Evolutionary conservation across 2,113 vertebrate genomes (phyloP), one percentile per base, ranked within the genome.

Genomic region (Syrrhaptes paradoxus): DNA sequence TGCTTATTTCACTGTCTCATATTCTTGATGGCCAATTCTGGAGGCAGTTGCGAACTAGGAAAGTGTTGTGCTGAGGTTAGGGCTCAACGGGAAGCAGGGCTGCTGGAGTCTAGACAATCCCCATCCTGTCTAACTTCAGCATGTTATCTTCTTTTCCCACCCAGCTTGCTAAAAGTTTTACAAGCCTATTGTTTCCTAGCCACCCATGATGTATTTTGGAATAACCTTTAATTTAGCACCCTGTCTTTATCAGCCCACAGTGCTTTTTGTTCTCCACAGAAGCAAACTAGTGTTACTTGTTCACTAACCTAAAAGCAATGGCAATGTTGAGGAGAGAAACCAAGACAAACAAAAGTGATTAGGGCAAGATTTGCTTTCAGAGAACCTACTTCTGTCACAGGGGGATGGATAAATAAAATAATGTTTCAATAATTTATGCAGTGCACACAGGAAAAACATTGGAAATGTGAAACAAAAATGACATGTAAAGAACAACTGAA

Each of bases 351-450:
- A 97, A 96, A 97, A 93, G 95, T 94, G 97, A 97, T 97, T 90
- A 96, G 97, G 94, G 96, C 93, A 91, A 97, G 91, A 95, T 96
- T 95, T 97, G 95, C 96, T 96, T 95, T 97, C 95, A 93, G 94
- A 93, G 93, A 97, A 96, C 95, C 96, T 97, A 95, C 97, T 96
- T 97, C 93, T 98, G 97, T 97, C 97, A 96, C 93, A 90, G 80
- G 90, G 92, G 93, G 84, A 95, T 83, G 93, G 95, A 97, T 96
- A 97, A 97, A 98, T 97, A 96, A 96, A 97, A 97, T 97, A 97
- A 97, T 67, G 74, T 95, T 97, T 98, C 98, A 97, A 97, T 98
- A 97, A 98, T 97, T 97, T 96, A 98, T 98, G 96, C 82, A 3
- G 90, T 21, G 45, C 6, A 17, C 92, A 75, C 59, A 68, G 45